phyloP scores from a whole-genome alignment of 2,797 vertebrate species.

The Chloroceryle amazona region DNA sequence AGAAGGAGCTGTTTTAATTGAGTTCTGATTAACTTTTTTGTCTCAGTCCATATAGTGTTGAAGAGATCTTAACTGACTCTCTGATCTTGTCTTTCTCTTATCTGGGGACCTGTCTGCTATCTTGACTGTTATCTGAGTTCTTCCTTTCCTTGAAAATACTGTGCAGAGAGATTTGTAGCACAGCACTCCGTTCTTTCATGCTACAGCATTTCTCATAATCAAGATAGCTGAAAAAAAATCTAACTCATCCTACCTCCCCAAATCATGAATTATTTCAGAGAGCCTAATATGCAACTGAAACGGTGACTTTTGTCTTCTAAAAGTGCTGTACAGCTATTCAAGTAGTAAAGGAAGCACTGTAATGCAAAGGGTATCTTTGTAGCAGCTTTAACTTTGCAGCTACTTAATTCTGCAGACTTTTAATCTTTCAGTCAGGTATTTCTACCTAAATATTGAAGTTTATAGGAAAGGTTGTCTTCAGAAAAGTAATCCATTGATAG shows the following conservation, averaged over 20 bases:
- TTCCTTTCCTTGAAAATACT: background rate
- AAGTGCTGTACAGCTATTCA: background rate
- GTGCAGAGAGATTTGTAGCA: background rate
- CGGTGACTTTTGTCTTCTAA: background rate
- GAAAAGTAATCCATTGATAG: background rate
- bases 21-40: background rate
- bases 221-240: background rate
- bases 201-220: background rate
- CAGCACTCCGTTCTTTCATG: background rate
- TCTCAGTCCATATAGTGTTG: background rate
- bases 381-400: background rate
- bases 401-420: background rate
- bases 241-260: accelerated
- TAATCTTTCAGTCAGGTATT: background rate
- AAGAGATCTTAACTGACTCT: background rate
- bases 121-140: background rate
- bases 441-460: background rate
- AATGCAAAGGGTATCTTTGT: background rate
- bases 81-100: background rate
- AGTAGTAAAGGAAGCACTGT: background rate
- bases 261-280: background rate
- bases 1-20: background rate
- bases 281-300: background rate
- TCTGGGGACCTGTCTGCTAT: background rate
- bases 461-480: background rate